Conservation (phyloP, 2,888 invertebrate species). For the Leptinotarsa tumamoca region DNA sequence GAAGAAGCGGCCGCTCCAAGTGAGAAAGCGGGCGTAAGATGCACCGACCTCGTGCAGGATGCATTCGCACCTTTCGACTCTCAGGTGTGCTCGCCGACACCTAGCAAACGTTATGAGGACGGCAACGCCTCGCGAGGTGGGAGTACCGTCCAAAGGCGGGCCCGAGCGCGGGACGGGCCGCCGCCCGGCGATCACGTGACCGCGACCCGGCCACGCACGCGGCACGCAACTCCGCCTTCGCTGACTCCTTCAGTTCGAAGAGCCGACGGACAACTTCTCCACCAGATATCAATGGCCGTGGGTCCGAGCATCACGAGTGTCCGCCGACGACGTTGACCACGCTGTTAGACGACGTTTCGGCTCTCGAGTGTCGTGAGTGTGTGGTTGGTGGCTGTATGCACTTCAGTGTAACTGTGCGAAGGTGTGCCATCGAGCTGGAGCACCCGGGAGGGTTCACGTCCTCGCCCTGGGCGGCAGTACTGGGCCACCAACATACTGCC, state of each 20-base stretch:
- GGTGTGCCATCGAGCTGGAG: slow-evolving; percentile 72
- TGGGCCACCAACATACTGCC: slow-evolving; percentile 74
- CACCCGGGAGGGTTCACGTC: slow-evolving; percentile 80
- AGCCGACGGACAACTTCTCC: slow-evolving; percentile 40
- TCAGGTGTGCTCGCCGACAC: slow-evolving; percentile 38
- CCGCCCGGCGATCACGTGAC: slow-evolving; percentile 66
- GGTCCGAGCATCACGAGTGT: slow-evolving; percentile 68
- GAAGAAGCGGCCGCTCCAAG: not conserved
- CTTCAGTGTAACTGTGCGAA: slow-evolving; percentile 61
- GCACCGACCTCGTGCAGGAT: slow-evolving; percentile 24
- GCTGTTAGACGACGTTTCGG: slow-evolving; percentile 55
- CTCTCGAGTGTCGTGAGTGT: slow-evolving; percentile 49
- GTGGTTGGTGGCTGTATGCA: slow-evolving; percentile 57
- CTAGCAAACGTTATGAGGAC: slow-evolving; percentile 33
- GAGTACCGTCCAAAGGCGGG: slow-evolving; percentile 60
- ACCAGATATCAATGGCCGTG: slow-evolving; percentile 73
- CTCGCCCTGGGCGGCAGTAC: slow-evolving; percentile 82
- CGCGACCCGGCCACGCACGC: slow-evolving; percentile 67
- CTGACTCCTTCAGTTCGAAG: slow-evolving; percentile 60
- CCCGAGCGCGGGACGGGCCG: slow-evolving; percentile 51
- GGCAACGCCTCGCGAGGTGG: slow-evolving; percentile 59
- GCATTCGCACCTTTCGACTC: slow-evolving; percentile 36
- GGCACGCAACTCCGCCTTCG: slow-evolving; percentile 68
- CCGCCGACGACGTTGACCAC: slow-evolving; percentile 27
- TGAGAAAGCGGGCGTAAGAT: not conserved